phyloP scores from a whole-genome alignment of 2,113 vertebrate genomes.

The Macquaria australasica region DNA sequence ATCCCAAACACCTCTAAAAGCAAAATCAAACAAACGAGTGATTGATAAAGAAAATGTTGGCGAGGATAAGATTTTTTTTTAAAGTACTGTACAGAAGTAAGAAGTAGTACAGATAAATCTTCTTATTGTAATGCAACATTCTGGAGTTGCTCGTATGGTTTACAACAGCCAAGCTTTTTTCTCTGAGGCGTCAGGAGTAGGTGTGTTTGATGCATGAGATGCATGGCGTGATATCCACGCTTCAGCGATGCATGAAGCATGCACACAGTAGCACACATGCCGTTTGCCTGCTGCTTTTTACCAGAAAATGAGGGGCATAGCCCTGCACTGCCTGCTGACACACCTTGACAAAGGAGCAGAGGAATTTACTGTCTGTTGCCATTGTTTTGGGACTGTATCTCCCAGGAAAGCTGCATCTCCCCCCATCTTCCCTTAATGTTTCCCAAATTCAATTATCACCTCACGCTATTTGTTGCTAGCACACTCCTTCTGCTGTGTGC shows the following conservation, averaged over 20 bases:
- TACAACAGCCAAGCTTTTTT: conserved; percentile 48
- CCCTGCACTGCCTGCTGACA: conserved; percentile 56
- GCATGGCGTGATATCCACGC: conserved; percentile 66
- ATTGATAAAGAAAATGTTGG: background rate
- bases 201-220: conserved; percentile 77
- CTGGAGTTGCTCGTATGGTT: conserved; percentile 27
- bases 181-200: conserved; percentile 71
- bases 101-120: background rate
- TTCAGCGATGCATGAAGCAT: conserved; percentile 72
- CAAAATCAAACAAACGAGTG: background rate
- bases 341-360: conserved; percentile 56
- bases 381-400: conserved; percentile 57
- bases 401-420: conserved; percentile 44
- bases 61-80: background rate
- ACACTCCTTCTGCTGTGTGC: conserved; percentile 31
- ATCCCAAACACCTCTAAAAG: background rate
- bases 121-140: background rate
- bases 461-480: conserved; percentile 48
- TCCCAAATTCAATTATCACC: conserved; percentile 73
- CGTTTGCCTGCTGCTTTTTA: conserved; percentile 69
- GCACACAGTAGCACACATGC: conserved; percentile 70
- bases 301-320: conserved; percentile 64
- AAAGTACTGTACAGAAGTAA: background rate
- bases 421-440: conserved; percentile 46
- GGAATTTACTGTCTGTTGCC: conserved; percentile 61